Base-by-base conservation (phyloP, 2,888 invertebrate genomes). In the Tanaodytes sp. region DNA sequence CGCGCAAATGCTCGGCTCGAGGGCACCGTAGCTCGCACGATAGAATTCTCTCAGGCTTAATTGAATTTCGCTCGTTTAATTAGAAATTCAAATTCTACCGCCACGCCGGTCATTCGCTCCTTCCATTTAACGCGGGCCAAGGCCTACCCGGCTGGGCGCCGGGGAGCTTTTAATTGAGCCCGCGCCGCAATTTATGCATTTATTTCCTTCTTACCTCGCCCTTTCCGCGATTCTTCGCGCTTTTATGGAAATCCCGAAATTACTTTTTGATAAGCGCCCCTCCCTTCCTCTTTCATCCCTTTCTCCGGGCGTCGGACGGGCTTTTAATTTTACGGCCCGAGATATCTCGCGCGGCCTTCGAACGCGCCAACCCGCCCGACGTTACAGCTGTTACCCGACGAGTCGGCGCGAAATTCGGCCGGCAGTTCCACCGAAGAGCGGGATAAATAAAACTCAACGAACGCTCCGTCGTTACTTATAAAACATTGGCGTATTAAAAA, bases 11-110 rank as follows among this genome's bases (percentile, higher is more conserved):
- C 27, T 40, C 43, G 46, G 19, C 14, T 42, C 55, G 54, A 67
- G 55, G 30, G 58, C 30, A 42, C 42, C 43, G 30, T 14, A 42
- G 30, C 52, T 61, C 52, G 45, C 52, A 43, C 51, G 19, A n/a
- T 39, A 40, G 55, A 58, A 65, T 58, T 69, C 64, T 54, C 55
- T 62, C 48, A 66, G 75, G 71, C 71, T 80, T 80, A 80, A 81
- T 81, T 80, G 79, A 80, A 81, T 80, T 77, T 78, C 73, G 74
- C 75, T 77, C 74, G 79, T 80, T 76, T 80, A 80, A 82, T 83
- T 82, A 80, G 82, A 81, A 82, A 82, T 83, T 83, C 81, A 83
- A 83, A 82, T 83, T 80, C 73, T 74, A 70, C 66, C 65, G 69
- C 55, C 52, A 40, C 64, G 37, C 57, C 58, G 66, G 66, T 67